Evolutionary conservation across 2,113 vertebrate species (phyloP).

Genomic region (Rhinoderma darwinii): DNA sequence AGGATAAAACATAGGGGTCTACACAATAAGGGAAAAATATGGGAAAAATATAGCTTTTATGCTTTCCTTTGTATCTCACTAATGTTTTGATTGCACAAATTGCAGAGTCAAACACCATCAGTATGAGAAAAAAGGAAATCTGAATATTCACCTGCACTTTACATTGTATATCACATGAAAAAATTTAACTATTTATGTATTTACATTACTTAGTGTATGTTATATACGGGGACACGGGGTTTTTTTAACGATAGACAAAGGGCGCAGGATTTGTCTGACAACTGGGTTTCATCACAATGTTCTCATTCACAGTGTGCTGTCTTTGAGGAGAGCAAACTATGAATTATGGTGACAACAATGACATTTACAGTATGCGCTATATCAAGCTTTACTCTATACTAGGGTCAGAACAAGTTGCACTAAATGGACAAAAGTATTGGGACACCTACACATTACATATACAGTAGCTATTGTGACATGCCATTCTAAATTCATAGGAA

Average conservation of each 20-base stretch:
- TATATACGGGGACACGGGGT: background rate
- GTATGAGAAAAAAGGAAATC: background rate
- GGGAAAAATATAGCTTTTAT: slow-evolving; percentile 2
- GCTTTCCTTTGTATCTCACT: background rate
- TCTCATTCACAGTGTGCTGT: background rate
- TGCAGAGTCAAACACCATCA: background rate
- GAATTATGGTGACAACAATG: background rate
- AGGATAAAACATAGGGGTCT: background rate
- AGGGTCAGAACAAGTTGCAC: too few relatives aligned
- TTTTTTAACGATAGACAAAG: background rate
- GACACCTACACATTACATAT: too few relatives aligned
- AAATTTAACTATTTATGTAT: background rate
- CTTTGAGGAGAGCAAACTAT: background rate
- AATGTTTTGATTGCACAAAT: slow-evolving; percentile 3
- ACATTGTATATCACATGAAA: background rate
- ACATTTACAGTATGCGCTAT: background rate
- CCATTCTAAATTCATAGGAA: too few relatives aligned
- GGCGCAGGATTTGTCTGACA: background rate
- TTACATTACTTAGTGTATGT: background rate
- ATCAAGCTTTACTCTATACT: background rate
- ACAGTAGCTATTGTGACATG: too few relatives aligned
- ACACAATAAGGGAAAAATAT: background rate
- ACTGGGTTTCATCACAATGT: background rate
- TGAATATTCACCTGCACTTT: background rate
- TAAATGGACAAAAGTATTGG: too few relatives aligned